A percentile compares a stretch with the other conserved stretches of the same genome.
Evolutionary conservation across 1,140 invertebrate species (phyloP).

Genomic region (Tetranychus urticae): DNA sequence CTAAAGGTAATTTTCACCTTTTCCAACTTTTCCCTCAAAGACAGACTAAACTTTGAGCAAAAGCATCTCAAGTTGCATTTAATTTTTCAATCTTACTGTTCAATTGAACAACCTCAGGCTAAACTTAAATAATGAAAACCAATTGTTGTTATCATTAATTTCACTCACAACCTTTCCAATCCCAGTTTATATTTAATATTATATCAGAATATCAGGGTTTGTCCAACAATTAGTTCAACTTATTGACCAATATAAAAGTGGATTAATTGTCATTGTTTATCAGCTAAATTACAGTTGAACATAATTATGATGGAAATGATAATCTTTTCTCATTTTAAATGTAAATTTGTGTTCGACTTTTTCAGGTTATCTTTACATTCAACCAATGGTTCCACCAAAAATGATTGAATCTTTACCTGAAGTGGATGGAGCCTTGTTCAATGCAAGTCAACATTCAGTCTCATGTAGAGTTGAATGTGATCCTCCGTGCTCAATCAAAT

Average conservation of each 20-base stretch:
- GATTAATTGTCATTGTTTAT: too few relatives aligned
- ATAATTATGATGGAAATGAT: too few relatives aligned
- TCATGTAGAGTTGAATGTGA: slow-evolving; percentile 68
- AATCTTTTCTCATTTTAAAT: too few relatives aligned
- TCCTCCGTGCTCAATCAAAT: slow-evolving; percentile 51
- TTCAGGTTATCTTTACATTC: slow-evolving; percentile 11
- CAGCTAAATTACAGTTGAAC: too few relatives aligned
- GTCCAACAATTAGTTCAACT: too few relatives aligned
- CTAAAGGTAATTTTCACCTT: slow-evolving; percentile 26
- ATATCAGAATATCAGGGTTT: too few relatives aligned
- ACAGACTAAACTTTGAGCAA: background rate
- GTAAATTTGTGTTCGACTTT: background rate
- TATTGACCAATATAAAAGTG: too few relatives aligned
- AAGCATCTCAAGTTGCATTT: background rate
- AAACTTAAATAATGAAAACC: too few relatives aligned
- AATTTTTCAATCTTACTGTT: background rate
- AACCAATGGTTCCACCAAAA: slow-evolving; percentile 41
- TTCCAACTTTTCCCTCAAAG: background rate
- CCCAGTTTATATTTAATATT: too few relatives aligned
- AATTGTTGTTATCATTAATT: too few relatives aligned
- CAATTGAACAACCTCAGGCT: too few relatives aligned
- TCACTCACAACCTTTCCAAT: too few relatives aligned
- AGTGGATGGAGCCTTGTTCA: slow-evolving; percentile 49
- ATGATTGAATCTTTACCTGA: slow-evolving; percentile 58
- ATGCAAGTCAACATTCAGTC: slow-evolving; percentile 32